Evolutionary conservation across 2,113 vertebrate genomes (phyloP).

Genomic region (Todiramphus chloris): DNA sequence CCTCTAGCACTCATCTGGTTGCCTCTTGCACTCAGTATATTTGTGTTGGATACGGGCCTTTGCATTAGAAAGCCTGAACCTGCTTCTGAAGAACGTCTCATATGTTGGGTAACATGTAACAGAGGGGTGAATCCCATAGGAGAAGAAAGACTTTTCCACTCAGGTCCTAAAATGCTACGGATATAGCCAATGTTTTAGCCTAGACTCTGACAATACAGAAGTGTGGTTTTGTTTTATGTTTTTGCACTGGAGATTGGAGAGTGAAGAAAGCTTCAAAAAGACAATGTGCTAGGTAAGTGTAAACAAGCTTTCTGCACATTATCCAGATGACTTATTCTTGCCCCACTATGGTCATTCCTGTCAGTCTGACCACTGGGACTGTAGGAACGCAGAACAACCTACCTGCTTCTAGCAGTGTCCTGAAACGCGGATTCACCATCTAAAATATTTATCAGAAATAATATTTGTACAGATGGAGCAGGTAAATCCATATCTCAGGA

Average conservation of each 20-base stretch:
- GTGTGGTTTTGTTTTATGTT: background rate
- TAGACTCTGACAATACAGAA: background rate
- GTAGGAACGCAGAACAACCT: background rate
- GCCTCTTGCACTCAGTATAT: background rate
- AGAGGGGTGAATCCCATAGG: background rate
- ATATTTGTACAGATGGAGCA: background rate
- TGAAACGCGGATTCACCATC: background rate
- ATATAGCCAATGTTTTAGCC: background rate
- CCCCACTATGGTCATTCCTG: background rate
- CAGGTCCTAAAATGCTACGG: background rate
- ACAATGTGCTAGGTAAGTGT: background rate
- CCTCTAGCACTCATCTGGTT: background rate
- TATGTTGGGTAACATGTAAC: background rate
- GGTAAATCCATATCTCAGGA: background rate
- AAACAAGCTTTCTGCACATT: background rate
- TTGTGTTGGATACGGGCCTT: background rate
- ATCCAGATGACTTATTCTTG: background rate
- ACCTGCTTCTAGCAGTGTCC: background rate
- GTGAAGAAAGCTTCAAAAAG: background rate
- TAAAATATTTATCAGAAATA: background rate
- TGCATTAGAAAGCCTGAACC: background rate
- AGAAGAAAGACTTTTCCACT: background rate
- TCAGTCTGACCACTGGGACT: background rate
- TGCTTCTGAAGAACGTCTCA: background rate
- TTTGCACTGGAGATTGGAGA: background rate